Conservation (phyloP, 2,888 invertebrate species). For the Mimachlamys varia region DNA sequence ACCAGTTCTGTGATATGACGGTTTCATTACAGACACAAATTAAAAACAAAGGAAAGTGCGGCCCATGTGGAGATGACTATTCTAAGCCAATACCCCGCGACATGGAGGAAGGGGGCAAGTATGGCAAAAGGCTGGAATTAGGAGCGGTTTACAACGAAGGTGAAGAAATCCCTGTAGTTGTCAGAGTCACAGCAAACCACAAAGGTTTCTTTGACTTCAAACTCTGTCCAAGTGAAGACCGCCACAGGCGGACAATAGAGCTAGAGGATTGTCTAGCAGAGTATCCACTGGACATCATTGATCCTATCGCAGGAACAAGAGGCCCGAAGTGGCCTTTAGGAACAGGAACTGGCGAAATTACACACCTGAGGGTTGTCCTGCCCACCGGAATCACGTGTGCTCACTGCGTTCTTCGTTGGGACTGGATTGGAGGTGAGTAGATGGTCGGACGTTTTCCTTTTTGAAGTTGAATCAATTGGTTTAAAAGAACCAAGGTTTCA, state of each 20-base stretch:
- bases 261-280: background rate
- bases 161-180: background rate
- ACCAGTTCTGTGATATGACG: background rate
- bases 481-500: no score
- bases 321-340: background rate
- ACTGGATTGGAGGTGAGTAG: background rate
- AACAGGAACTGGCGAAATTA: background rate
- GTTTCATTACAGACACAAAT: background rate
- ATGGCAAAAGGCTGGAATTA: background rate
- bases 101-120: background rate
- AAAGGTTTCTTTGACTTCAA: constrained; percentile 10
- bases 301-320: background rate
- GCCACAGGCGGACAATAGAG: background rate
- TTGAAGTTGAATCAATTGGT: no score
- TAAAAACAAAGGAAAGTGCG: background rate
- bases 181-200: background rate
- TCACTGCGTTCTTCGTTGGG: background rate
- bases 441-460: no score
- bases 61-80: background rate
- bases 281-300: background rate
- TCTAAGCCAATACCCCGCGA: background rate
- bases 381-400: background rate
- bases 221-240: background rate
- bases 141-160: background rate
- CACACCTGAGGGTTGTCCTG: background rate